Conservation (phyloP, 2,888 invertebrate genomes). For the Onchidella celtica region DNA sequence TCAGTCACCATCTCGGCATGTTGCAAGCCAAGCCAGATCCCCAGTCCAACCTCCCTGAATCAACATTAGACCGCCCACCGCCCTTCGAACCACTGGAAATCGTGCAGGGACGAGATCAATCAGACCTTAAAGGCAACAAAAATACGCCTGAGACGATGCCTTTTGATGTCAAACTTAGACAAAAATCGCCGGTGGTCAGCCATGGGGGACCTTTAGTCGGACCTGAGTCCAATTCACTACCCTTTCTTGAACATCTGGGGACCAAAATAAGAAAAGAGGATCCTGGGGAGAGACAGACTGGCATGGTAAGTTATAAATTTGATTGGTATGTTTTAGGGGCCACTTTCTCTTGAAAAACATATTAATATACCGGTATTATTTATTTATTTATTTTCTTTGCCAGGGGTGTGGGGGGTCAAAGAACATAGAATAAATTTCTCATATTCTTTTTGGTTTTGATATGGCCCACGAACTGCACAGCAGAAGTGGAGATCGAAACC, state of each 20-base stretch:
- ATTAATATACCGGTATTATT: neutral
- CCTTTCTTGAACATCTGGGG: conserved; percentile 30
- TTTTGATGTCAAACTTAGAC: neutral
- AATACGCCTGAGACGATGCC: neutral
- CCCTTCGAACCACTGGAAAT: conserved; percentile 33
- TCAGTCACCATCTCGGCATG: neutral
- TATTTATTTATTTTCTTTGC: neutral
- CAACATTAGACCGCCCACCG: conserved; percentile 13
- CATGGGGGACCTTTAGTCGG: conserved; percentile 34
- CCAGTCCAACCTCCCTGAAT: neutral
- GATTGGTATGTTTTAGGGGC: no score
- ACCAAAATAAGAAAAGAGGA: neutral
- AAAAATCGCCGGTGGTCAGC: conserved; percentile 19
- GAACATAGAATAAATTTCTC: no score
- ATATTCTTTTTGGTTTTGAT: no score
- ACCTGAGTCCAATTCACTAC: conserved; percentile 30
- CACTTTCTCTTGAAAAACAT: neutral
- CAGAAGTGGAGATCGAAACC: no score
- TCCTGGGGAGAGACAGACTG: conserved; percentile 18
- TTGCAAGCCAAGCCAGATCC: neutral
- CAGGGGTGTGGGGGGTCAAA: no score
- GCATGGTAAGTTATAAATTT: conserved; percentile 29
- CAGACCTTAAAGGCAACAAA: neutral
- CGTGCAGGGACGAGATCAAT: neutral
- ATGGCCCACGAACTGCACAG: no score